Evolutionary conservation across 2,113 vertebrate species (phyloP), one percentile per base, ranked within the genome.

Genomic region (Neopipo cinnamomea): DNA sequence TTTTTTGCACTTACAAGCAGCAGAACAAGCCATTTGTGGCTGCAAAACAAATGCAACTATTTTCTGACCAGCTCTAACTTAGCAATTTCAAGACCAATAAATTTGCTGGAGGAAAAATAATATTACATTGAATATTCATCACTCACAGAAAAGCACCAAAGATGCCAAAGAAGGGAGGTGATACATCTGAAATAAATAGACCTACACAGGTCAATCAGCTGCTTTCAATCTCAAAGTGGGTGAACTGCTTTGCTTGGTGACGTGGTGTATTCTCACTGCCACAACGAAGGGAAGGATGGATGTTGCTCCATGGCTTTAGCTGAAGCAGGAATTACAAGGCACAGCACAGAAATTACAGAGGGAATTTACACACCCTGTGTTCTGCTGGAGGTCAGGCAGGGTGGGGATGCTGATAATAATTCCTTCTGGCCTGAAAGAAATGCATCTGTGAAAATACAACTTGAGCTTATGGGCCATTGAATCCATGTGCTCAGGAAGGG

Each of bases 1-100:
- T 50, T 44, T 49, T 47, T 81, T 47, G 11, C 46, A 16, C 42
- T 49, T 65, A 52, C 70, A 82, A 88, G 39, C 33, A 59, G 50
- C 35, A 72, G 22, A 87, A 93, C 72, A 91, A 94, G 33, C 35
- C 80, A 31, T 52, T 52, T 70, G 28, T 12, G 28, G 44, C 70
- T 65, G 46, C 24, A 68, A 75, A 95, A 93, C 68, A 86, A 97
- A 92, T 44, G 37, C 86, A 92, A 76, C 70, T 53, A 4, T 85
- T 89, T 78, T 42, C 58, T 88, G 74, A 65, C 35, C 56, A 53
- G 56, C 27, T 87, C 52, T 67, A 61, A 61, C 24, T 35, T 25
- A 41, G 61, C 67, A n/a, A 87, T 94, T 91, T 82, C 30, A 68
- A 76, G 23, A 77, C 28, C 33, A 50, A 93, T 66, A 67, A 50